phyloP scores from a whole-genome alignment of 2,113 vertebrate genomes.

The Prinia subflava region DNA sequence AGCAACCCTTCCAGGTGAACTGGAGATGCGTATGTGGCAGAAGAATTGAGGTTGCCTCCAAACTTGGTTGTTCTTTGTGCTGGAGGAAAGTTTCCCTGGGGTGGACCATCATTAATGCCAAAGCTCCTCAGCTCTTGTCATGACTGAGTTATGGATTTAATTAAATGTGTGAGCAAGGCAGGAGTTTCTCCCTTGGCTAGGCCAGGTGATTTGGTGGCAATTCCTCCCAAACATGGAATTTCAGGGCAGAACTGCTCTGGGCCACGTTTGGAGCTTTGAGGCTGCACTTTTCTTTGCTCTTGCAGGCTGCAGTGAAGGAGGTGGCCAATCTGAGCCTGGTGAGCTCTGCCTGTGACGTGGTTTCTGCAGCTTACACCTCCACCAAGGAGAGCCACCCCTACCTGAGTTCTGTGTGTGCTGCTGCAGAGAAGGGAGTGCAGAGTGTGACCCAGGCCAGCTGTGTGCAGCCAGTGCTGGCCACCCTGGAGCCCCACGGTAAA shows the following conservation, averaged over 20 bases:
- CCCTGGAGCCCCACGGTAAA: conserved; percentile 85
- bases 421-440: conserved; percentile 69
- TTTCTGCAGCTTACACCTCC: conserved; percentile 75
- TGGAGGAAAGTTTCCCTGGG: not conserved
- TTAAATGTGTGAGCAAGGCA: not conserved
- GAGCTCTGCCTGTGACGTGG: conserved; percentile 75
- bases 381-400: conserved; percentile 83
- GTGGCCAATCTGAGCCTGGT: conserved; percentile 77
- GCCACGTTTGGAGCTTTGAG: rapidly evolving
- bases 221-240: not conserved
- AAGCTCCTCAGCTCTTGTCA: not conserved
- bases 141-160: not conserved
- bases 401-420: conserved; percentile 79
- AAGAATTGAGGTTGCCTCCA: too few species aligned
- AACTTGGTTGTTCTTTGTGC: not conserved
- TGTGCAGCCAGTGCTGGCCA: conserved; percentile 81
- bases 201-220: not conserved
- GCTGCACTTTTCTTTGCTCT: not conserved
- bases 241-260: not conserved
- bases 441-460: conserved; percentile 47
- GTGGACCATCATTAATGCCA: rapidly evolving
- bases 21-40: not conserved
- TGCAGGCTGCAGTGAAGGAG: conserved; percentile 71
- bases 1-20: not conserved
- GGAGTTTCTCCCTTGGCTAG: not conserved